phyloP scores from a whole-genome alignment of 2,888 invertebrate species.

The Cordilura impudica region DNA sequence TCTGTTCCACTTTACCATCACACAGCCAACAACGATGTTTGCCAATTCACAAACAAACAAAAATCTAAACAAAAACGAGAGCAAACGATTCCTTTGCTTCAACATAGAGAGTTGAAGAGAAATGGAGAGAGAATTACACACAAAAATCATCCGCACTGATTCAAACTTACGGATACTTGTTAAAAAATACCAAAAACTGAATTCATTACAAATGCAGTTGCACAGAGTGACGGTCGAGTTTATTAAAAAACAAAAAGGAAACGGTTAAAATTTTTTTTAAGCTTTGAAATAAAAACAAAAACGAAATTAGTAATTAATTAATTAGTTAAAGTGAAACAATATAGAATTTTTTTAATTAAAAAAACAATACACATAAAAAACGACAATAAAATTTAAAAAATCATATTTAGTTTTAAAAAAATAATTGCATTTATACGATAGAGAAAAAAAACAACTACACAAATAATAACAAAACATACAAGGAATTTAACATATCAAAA shows the following conservation, averaged over 20 bases:
- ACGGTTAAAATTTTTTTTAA: slow-evolving; percentile 32
- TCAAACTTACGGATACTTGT: slow-evolving; percentile 46
- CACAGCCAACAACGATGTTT: too few relatives aligned
- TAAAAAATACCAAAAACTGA: slow-evolving; percentile 59
- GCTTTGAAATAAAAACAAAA: slow-evolving; percentile 1
- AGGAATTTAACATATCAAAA: slow-evolving; percentile 61
- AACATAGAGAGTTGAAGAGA: slow-evolving; percentile 31
- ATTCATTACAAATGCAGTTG: slow-evolving; percentile 74
- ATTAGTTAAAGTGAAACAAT: slow-evolving; percentile 30
- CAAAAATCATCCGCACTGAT: slow-evolving; percentile 40
- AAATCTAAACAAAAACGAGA: slow-evolving; percentile 42
- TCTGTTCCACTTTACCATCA: too few relatives aligned
- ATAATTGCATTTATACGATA: slow-evolving; percentile 54
- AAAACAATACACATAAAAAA: slow-evolving; percentile 12
- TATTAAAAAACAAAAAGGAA: slow-evolving; percentile 1
- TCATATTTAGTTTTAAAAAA: slow-evolving; percentile 19
- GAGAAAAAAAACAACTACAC: slow-evolving; percentile 8
- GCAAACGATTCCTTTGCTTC: slow-evolving; percentile 54
- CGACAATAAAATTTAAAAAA: slow-evolving; percentile 13
- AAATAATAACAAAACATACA: slow-evolving; percentile 31
- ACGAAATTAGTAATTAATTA: background rate
- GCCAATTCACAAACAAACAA: slow-evolving; percentile 27
- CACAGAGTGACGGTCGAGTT: slow-evolving; percentile 70
- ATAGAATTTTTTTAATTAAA: slow-evolving; percentile 22
- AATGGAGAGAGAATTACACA: slow-evolving; percentile 26